A percentile compares a stretch with the other conserved stretches of the same genome.
These are phyloP conservation scores for Euwallacea fornicatus DNA, from an alignment of 1,140 invertebrate species.

Conservation along the genomic window DNA sequence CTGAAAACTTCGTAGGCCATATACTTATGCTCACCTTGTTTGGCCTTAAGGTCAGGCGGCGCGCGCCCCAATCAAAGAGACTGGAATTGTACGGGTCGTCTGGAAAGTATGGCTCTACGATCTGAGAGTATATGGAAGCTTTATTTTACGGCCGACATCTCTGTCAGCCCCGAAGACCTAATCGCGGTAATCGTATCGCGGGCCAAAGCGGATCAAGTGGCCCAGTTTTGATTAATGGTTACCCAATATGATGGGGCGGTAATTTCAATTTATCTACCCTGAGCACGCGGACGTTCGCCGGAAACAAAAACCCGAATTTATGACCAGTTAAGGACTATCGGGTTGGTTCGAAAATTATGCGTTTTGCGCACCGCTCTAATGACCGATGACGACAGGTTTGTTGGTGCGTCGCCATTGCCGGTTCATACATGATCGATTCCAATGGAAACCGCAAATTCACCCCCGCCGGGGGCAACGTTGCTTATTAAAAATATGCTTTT, in stretches of 20 bases:
- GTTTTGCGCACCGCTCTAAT: conserved; percentile 21
- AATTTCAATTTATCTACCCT: conserved; percentile 38
- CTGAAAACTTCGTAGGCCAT: no score
- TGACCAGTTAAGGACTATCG: conserved; percentile 30
- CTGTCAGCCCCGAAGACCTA: conserved; percentile 19
- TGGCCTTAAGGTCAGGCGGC: no score
- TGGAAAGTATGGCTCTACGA: not conserved
- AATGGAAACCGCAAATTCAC: no score
- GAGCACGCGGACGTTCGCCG: conserved; percentile 27
- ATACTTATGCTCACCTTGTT: no score
- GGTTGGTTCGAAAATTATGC: conserved; percentile 35
- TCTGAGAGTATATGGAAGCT: conserved; percentile 9
- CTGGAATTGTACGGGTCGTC: no score
- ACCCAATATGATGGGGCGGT: conserved; percentile 36
- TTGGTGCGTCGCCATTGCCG: conserved; percentile 1
- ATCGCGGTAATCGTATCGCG: conserved; percentile 29
- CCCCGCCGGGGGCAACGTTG: no score
- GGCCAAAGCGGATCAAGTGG: conserved; percentile 36
- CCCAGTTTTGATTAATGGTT: conserved; percentile 36
- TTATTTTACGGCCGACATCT: conserved; percentile 13
- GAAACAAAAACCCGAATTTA: conserved; percentile 39
- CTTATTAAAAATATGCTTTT: conserved; percentile 10
- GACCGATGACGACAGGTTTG: conserved; percentile 30
- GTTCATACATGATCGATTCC: no score
- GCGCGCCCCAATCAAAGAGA: no score